Evolutionary conservation across 2,797 vertebrate genomes (phyloP).

Genomic region (Syngnathus rostellatus): DNA sequence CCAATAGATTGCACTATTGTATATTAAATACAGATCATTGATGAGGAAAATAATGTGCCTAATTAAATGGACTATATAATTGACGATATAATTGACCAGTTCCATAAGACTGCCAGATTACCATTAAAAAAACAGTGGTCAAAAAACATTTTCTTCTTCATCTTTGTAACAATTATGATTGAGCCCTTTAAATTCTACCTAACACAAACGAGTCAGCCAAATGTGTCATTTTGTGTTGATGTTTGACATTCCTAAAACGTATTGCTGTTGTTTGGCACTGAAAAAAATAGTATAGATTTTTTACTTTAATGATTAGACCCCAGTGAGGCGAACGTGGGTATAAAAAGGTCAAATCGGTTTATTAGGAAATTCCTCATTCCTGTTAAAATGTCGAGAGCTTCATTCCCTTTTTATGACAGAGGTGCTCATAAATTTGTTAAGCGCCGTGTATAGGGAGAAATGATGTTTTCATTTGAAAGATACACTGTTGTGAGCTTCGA

Average conservation of each 20-base stretch:
- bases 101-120: background rate
- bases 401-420: conserved; percentile 25
- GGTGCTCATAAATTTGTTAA: conserved; percentile 21
- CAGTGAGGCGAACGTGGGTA: background rate
- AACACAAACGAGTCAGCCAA: background rate
- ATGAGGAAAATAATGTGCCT: background rate
- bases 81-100: background rate
- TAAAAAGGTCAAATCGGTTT: background rate
- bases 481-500: conserved; percentile 35
- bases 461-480: conserved; percentile 38
- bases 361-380: background rate
- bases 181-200: background rate
- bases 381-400: background rate
- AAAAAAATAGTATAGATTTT: background rate
- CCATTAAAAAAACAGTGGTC: background rate
- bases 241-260: too few relatives aligned
- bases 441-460: conserved; percentile 32
- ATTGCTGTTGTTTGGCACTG: too few relatives aligned
- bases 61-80: background rate
- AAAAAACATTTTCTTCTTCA: too few relatives aligned
- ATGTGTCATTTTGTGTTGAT: background rate
- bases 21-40: background rate
- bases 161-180: background rate
- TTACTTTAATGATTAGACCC: background rate
- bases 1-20: background rate